Conservation (phyloP, 1,140 invertebrate genomes). For the Eriocheir sinensis region DNA sequence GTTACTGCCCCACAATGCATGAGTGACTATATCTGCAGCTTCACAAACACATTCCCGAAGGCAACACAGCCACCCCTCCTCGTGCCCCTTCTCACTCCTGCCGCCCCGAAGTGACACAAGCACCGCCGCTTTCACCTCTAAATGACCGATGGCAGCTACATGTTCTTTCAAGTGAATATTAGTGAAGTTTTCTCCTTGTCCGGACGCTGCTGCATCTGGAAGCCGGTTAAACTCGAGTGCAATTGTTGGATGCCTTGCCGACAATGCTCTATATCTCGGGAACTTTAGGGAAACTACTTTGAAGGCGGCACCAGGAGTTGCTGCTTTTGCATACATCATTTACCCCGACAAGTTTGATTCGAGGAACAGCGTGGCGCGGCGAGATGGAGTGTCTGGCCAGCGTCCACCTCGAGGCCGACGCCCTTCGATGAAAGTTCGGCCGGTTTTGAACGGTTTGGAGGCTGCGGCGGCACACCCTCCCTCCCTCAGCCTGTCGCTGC, state of each 20-base stretch:
- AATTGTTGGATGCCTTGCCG: neutral
- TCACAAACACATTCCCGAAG: conserved; percentile 3
- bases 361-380: neutral
- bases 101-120: neutral
- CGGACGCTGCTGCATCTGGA: too few relatives aligned
- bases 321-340: neutral
- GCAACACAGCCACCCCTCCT: too few relatives aligned
- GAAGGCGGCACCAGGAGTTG: neutral
- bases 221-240: neutral
- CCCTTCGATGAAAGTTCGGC: conserved; percentile 8
- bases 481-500: conserved; percentile 12
- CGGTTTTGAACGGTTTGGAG: conserved; percentile 4
- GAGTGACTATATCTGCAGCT: neutral
- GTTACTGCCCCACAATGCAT: neutral
- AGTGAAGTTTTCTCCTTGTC: neutral
- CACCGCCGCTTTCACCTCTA: neutral
- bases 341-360: neutral
- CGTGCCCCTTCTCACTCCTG: neutral
- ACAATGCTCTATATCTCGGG: neutral
- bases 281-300: neutral
- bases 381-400: neutral
- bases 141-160: neutral
- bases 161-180: neutral
- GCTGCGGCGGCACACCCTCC: neutral
- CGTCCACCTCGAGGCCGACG: conserved; percentile 18